phyloP scores from a whole-genome alignment of 1,140 invertebrate species.

The Hydropsyche tenuis region DNA sequence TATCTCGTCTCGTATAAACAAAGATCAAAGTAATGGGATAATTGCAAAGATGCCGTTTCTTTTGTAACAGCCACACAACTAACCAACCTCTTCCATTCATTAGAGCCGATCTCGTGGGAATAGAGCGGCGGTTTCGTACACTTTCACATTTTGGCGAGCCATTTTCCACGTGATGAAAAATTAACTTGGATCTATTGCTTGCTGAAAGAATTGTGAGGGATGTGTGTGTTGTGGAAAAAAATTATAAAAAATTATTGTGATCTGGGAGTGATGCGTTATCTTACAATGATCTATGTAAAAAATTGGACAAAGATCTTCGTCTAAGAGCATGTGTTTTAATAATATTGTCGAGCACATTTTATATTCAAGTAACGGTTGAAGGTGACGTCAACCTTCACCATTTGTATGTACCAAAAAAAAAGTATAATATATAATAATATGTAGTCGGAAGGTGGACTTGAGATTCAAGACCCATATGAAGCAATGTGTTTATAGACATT shows the following conservation, averaged over 20 bases:
- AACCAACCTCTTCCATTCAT: constrained; percentile 25
- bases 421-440: too few species aligned
- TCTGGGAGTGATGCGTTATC: too few species aligned
- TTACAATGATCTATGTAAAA: too few species aligned
- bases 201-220: too few species aligned
- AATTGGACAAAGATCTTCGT: background rate
- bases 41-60: constrained; percentile 37
- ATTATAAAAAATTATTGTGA: too few species aligned
- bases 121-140: constrained; percentile 33
- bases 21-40: constrained; percentile 36
- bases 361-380: constrained; percentile 33
- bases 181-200: too few species aligned
- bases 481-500: background rate
- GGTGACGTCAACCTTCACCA: constrained; percentile 36
- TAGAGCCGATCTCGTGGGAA: constrained; percentile 41
- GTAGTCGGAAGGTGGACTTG: constrained; percentile 3
- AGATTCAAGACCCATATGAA: background rate
- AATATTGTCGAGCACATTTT: constrained; percentile 21
- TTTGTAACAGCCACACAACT: constrained; percentile 27
- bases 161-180: background rate
- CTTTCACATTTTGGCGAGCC: constrained; percentile 37
- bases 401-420: constrained; percentile 1
- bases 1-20: constrained; percentile 3
- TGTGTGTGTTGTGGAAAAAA: too few species aligned
- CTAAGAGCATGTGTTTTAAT: constrained; percentile 6